A percentile compares a stretch with the other conserved stretches of the same genome.
Conservation (phyloP, 2,113 vertebrate genomes). For the Gymnobelideus leadbeateri region DNA sequence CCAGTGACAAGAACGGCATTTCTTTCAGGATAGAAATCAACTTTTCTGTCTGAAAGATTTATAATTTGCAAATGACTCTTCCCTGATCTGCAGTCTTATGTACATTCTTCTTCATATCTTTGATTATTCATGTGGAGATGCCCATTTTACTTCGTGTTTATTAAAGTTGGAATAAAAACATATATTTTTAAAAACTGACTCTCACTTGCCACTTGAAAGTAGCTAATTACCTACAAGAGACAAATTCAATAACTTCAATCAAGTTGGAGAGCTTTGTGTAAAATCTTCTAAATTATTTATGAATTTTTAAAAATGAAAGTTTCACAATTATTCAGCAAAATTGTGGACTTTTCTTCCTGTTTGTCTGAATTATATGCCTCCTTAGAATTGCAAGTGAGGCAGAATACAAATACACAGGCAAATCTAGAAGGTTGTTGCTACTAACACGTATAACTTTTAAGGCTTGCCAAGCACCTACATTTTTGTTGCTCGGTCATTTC, state of each 20-base stretch:
- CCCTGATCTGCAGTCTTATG: neutral
- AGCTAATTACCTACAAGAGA: neutral
- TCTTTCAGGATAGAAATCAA: conserved; percentile 30
- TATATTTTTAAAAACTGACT: neutral
- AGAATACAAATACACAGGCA: neutral
- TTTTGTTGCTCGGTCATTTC: too few relatives aligned
- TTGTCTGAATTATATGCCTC: neutral
- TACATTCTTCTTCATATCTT: neutral
- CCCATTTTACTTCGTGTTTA: neutral
- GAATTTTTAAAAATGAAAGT: neutral
- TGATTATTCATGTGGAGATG: neutral
- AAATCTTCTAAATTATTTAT: neutral
- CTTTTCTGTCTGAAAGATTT: conserved; percentile 4
- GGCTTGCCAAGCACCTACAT: neutral
- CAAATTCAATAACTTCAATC: neutral
- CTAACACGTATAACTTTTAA: neutral
- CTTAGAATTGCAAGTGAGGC: neutral
- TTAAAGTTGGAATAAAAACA: neutral
- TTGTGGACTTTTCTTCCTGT: neutral
- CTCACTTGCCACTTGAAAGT: neutral
- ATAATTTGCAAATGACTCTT: neutral
- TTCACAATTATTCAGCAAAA: neutral
- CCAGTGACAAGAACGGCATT: neutral
- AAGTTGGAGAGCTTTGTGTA: neutral
- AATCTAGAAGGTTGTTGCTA: neutral